Conservation (phyloP, 1,140 invertebrate species). For the Neodiprion lecontei region DNA sequence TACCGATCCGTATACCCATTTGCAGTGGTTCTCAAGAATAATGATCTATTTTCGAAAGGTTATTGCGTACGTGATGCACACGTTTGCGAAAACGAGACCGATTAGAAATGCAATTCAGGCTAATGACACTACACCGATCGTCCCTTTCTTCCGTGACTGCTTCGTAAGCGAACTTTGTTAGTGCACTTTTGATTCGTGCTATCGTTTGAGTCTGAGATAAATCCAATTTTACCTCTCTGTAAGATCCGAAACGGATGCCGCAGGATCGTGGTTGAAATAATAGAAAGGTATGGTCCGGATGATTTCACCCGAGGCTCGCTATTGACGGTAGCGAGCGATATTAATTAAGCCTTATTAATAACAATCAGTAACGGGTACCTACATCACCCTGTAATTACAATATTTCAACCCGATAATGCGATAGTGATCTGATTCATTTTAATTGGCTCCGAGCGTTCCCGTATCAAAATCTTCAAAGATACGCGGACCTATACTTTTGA, state of each 20-base stretch:
- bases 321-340: not conserved
- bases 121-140: too few species aligned
- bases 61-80: too few species aligned
- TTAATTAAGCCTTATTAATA: slow-evolving; percentile 8
- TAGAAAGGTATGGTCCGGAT: not conserved
- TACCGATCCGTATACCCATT: not conserved
- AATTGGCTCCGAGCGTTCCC: not conserved
- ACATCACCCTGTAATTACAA: slow-evolving; percentile 1
- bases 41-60: too few species aligned
- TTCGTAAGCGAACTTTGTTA: too few species aligned
- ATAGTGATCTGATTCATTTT: not conserved
- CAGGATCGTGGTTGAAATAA: too few species aligned
- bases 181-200: too few species aligned
- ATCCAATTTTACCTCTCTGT: too few species aligned
- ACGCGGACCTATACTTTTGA: not conserved
- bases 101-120: too few species aligned
- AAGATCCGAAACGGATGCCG: too few species aligned
- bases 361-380: slow-evolving; percentile 4
- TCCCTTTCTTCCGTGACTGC: too few species aligned
- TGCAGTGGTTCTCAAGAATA: not conserved
- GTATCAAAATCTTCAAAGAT: slow-evolving; percentile 1
- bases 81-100: too few species aligned
- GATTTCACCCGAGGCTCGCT: slow-evolving; percentile 4
- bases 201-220: too few species aligned
- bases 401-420: not conserved